phyloP scores from a whole-genome alignment of 2,797 vertebrate species.

The Hemitrygon akajei region DNA sequence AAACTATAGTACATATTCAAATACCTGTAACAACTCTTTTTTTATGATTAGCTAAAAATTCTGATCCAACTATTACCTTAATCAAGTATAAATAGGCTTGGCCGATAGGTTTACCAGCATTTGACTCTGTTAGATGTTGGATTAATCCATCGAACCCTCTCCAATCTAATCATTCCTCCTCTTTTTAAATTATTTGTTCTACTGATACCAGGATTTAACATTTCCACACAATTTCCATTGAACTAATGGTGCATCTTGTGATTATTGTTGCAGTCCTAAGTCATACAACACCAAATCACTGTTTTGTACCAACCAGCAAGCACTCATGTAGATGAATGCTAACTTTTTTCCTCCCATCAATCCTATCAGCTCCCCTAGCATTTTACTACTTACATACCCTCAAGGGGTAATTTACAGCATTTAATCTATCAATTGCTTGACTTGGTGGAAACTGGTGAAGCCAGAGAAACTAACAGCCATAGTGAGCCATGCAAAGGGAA shows the following conservation, averaged over 20 bases:
- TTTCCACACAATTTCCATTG: neutral
- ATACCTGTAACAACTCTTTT: neutral
- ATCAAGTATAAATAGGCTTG: neutral
- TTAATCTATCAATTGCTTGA: too few species aligned
- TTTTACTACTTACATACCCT: too few species aligned
- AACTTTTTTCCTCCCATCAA: too few species aligned
- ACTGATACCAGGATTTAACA: neutral
- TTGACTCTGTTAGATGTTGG: neutral
- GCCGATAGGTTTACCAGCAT: neutral
- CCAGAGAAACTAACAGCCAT: too few species aligned
- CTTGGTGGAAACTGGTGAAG: too few species aligned
- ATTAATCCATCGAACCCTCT: neutral
- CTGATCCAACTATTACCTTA: neutral
- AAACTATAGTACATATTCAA: neutral
- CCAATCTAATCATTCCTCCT: neutral
- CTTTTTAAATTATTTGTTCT: neutral
- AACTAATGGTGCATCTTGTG: neutral
- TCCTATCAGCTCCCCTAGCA: too few species aligned
- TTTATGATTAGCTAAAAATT: neutral
- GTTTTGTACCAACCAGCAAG: too few species aligned
- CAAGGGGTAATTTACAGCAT: too few species aligned
- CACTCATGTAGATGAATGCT: too few species aligned
- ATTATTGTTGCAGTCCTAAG: too few species aligned
- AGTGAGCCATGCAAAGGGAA: neutral
- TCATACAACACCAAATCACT: too few species aligned